Conservation (phyloP, 2,113 vertebrate genomes). For the Onychorhynchus coronatus region DNA sequence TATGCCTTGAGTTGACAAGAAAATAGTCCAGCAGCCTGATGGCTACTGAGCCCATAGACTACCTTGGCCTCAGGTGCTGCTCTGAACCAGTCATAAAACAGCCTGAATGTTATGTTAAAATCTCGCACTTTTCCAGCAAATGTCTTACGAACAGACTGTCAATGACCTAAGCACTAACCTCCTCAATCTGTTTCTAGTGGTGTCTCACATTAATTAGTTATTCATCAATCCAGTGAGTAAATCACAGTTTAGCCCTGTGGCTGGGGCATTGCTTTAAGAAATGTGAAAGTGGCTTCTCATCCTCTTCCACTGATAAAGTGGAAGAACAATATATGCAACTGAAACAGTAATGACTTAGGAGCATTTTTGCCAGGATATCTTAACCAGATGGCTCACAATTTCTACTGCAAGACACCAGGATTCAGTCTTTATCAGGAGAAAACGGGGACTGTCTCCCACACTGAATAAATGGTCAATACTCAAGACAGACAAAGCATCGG, state of each 20-base stretch:
- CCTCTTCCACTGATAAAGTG: not conserved
- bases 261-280: not conserved
- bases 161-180: not conserved
- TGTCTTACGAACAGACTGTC: not conserved
- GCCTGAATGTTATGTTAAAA: not conserved
- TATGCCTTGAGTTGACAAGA: not conserved
- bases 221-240: not conserved
- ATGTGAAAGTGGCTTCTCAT: not conserved
- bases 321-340: not conserved
- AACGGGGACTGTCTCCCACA: not conserved
- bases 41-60: not conserved
- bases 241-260: not conserved
- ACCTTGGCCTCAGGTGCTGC: not conserved
- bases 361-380: not conserved
- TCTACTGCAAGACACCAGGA: not conserved
- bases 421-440: not conserved
- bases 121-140: not conserved
- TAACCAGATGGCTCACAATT: not conserved
- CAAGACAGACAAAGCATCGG: not conserved
- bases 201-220: not conserved
- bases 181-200: not conserved
- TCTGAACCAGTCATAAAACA: not conserved
- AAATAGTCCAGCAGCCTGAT: not conserved
- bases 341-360: not conserved
- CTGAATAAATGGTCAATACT: not conserved